Conservation (phyloP, 2,113 vertebrate genomes). For the Vombatus ursinus region DNA sequence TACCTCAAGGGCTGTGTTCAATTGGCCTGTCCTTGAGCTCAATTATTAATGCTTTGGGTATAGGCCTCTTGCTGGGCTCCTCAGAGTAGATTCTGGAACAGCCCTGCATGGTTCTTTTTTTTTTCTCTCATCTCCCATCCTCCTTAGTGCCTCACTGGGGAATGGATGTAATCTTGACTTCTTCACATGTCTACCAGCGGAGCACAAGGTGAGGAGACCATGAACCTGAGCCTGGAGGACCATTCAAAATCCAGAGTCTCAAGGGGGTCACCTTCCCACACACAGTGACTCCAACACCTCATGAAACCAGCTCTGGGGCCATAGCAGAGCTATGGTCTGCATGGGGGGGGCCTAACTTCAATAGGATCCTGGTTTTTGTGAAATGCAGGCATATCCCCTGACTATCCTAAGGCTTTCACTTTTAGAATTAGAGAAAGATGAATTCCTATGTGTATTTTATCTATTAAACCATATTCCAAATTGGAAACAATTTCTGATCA, state of each 20-base stretch:
- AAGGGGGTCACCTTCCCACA: too few relatives aligned
- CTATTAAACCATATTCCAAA: neutral
- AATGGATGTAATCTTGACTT: neutral
- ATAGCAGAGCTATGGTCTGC: neutral
- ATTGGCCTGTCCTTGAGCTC: neutral
- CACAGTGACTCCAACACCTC: neutral
- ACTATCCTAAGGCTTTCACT: neutral
- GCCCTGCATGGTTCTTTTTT: neutral
- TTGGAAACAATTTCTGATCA: neutral
- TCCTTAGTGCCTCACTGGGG: neutral
- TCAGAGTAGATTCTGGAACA: neutral
- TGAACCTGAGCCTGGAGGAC: neutral
- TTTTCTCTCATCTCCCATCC: neutral
- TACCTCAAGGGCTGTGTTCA: neutral
- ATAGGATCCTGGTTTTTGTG: neutral
- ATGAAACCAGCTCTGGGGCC: neutral
- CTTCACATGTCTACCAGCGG: neutral
- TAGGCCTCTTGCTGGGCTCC: neutral
- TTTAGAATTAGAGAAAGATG: neutral
- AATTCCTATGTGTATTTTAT: neutral
- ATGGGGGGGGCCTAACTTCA: neutral
- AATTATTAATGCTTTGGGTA: neutral
- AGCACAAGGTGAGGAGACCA: neutral
- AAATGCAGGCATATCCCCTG: neutral
- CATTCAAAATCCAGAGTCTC: neutral